phyloP scores from a whole-genome alignment of 1,140 invertebrate species.

The Elymnias hypermnestra region DNA sequence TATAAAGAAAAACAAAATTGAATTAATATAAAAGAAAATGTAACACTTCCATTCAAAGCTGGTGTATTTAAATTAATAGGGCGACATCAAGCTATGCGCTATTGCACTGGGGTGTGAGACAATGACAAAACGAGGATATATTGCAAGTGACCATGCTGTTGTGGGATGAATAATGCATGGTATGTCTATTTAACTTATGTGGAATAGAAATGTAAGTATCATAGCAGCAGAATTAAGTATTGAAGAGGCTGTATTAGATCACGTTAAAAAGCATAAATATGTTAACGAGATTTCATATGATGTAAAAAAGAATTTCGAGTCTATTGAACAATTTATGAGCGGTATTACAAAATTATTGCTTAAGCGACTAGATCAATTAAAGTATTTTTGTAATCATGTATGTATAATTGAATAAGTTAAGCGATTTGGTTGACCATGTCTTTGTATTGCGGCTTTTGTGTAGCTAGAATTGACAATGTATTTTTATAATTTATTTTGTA shows the following conservation, averaged over 20 bases:
- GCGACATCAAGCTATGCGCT: constrained; percentile 5
- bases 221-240: constrained; percentile 1
- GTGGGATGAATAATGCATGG: background rate
- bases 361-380: too few species aligned
- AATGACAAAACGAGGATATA: background rate
- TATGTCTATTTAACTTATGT: constrained; percentile 1
- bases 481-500: background rate
- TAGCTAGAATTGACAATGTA: constrained; percentile 18
- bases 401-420: background rate
- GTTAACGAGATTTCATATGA: too few species aligned
- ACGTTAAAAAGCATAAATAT: background rate
- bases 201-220: too few species aligned
- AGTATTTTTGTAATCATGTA: too few species aligned
- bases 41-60: constrained; percentile 55
- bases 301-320: too few species aligned
- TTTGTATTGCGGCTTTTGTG: constrained; percentile 5
- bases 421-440: background rate
- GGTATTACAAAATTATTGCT: too few species aligned
- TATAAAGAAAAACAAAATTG: constrained; percentile 38
- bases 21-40: constrained; percentile 38
- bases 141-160: constrained; percentile 2
- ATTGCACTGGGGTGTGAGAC: constrained; percentile 1
- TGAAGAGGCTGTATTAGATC: background rate
- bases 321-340: too few species aligned
- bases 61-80: constrained; percentile 37